Conservation (phyloP, 2,797 vertebrate species). For the Epinephelus awoara region DNA sequence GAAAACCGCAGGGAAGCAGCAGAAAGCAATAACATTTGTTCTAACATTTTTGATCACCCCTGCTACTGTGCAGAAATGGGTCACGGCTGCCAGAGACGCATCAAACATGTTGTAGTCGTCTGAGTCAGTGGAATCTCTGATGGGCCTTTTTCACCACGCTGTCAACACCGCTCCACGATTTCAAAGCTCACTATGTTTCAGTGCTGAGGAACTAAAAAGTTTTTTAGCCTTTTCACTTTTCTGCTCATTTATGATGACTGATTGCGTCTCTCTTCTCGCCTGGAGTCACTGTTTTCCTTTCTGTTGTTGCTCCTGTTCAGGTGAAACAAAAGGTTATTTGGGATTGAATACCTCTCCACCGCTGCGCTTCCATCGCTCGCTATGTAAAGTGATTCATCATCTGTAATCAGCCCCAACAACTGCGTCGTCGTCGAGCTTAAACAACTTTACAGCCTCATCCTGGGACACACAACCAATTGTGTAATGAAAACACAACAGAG, state of each 20-base stretch:
- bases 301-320: constrained; percentile 42
- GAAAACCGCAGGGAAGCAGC: constrained; percentile 57
- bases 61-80: constrained; percentile 73
- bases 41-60: constrained; percentile 72
- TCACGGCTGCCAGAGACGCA: constrained; percentile 74
- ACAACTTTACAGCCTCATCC: constrained; percentile 40
- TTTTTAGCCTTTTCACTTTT: constrained; percentile 61
- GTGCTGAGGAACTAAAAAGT: constrained; percentile 65
- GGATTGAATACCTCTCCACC: constrained; percentile 47
- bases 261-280: constrained; percentile 55
- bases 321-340: constrained; percentile 63
- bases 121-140: constrained; percentile 72
- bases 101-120: constrained; percentile 62
- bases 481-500: constrained; percentile 1
- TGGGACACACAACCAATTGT: constrained; percentile 18
- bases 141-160: constrained; percentile 62
- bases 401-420: constrained; percentile 59
- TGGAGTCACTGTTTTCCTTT: constrained; percentile 32
- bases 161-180: constrained; percentile 51
- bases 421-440: constrained; percentile 29
- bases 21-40: constrained; percentile 69
- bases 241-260: constrained; percentile 66
- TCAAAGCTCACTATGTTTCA: constrained; percentile 67
- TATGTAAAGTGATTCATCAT: constrained; percentile 68
- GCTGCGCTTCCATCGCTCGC: constrained; percentile 33